phyloP scores from a whole-genome alignment of 2,113 vertebrate genomes.

The Hippocampus comes region DNA sequence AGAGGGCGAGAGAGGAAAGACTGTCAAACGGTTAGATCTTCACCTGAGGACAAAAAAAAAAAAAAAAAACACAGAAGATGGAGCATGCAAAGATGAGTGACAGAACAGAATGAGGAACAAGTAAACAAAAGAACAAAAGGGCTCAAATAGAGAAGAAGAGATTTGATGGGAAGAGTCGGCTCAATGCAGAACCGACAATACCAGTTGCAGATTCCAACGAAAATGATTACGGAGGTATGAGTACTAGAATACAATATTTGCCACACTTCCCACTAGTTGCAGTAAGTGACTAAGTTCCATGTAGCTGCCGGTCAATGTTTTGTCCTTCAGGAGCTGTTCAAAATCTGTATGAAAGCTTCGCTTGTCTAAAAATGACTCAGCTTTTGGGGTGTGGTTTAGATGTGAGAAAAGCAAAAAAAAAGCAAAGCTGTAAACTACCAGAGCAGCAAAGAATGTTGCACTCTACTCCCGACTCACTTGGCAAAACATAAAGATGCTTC shows the following conservation, averaged over 20 bases:
- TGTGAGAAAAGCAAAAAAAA: not conserved
- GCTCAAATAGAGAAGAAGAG: constrained; percentile 8
- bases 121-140: constrained; percentile 8
- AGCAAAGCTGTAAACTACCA: too few species aligned
- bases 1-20: constrained; percentile 48
- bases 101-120: constrained; percentile 12
- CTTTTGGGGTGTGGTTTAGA: not conserved
- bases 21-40: constrained; percentile 44
- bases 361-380: not conserved
- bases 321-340: not conserved
- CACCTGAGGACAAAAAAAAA: constrained; percentile 14
- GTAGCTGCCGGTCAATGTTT: not conserved
- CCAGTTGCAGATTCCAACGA: not conserved
- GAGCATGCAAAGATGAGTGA: not conserved
- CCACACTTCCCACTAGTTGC: not conserved
- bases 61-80: not conserved
- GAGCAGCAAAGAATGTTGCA: not conserved
- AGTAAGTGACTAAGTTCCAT: not conserved
- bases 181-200: not conserved
- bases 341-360: not conserved
- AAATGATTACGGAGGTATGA: not conserved
- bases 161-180: constrained; percentile 16
- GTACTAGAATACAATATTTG: not conserved
- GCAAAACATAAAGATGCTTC: not conserved
- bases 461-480: not conserved